Evolutionary conservation across 2,888 invertebrate genomes (phyloP).

Genomic region (Hypsopygia costalis): DNA sequence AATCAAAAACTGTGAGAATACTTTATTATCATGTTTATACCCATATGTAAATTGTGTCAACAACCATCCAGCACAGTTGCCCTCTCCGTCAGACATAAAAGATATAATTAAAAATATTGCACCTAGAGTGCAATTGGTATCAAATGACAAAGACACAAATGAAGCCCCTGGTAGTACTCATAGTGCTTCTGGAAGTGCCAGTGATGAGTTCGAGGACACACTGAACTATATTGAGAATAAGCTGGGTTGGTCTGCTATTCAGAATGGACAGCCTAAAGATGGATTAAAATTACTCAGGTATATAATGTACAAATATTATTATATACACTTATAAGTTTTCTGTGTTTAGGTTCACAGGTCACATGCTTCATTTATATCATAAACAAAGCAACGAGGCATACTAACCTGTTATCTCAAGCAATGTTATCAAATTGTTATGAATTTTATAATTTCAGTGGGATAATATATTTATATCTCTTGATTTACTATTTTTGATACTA

Average conservation of each 20-base stretch:
- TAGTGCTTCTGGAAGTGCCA: conserved; percentile 32
- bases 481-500: too few species aligned
- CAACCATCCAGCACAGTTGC: conserved; percentile 32
- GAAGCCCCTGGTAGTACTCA: conserved; percentile 22
- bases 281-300: conserved; percentile 78
- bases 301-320: conserved; percentile 10
- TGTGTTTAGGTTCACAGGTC: too few species aligned
- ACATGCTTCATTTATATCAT: too few species aligned
- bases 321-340: too few species aligned
- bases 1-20: too few species aligned
- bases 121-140: conserved; percentile 57
- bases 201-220: conserved; percentile 70
- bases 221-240: conserved; percentile 82
- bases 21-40: conserved; percentile 30
- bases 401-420: too few species aligned
- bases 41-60: conserved; percentile 42
- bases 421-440: too few species aligned
- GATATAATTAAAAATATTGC: conserved; percentile 39
- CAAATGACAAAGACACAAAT: conserved; percentile 51
- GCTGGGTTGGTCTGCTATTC: conserved; percentile 80
- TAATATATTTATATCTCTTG: too few species aligned
- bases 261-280: conserved; percentile 75
- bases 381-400: too few species aligned
- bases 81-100: conserved; percentile 40
- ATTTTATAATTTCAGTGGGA: too few species aligned